These are phyloP conservation scores for Ecdyonurus torrentis DNA, from an alignment of 2,888 invertebrate genomes.

Conservation along the genomic window DNA sequence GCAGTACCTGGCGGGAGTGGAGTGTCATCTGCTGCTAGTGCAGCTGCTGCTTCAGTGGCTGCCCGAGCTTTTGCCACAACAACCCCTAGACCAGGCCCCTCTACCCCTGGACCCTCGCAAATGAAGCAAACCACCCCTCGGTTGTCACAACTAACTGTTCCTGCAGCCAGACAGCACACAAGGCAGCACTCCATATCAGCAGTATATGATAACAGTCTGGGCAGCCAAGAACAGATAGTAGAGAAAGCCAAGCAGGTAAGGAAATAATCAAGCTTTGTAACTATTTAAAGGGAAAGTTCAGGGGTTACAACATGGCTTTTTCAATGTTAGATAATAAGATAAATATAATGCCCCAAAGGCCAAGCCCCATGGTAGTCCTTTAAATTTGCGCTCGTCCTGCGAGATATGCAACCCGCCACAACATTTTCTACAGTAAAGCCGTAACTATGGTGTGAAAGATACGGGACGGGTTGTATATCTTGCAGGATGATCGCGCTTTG, in stretches of 20 bases:
- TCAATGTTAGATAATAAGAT: too few species aligned
- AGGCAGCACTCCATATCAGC: conserved; percentile 14
- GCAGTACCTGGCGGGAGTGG: background rate
- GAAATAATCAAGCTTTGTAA: too few species aligned
- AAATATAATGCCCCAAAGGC: too few species aligned
- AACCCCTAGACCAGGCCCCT: conserved; percentile 18
- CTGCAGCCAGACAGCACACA: conserved; percentile 11
- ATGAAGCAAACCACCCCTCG: background rate
- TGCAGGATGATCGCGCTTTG: too few species aligned
- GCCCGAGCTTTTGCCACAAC: conserved; percentile 17
- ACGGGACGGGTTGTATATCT: too few species aligned
- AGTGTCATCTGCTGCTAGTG: background rate
- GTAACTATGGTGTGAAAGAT: too few species aligned
- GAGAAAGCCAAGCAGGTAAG: conserved; percentile 65
- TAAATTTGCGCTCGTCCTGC: too few species aligned
- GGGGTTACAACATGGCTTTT: too few species aligned
- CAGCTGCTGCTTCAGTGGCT: conserved; percentile 1
- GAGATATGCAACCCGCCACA: too few species aligned
- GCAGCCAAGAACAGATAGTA: conserved; percentile 57
- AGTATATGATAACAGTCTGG: conserved; percentile 16
- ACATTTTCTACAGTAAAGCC: too few species aligned
- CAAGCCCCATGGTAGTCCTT: too few species aligned
- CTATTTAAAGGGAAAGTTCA: too few species aligned
- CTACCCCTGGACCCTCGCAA: conserved; percentile 16
- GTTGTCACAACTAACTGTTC: conserved; percentile 7